Percentiles rank a stretch among this genome's conserved stretches.
These are phyloP conservation scores for Bombyx huttoni DNA, from an alignment of 2,888 invertebrate species.

Conservation along the genomic window DNA sequence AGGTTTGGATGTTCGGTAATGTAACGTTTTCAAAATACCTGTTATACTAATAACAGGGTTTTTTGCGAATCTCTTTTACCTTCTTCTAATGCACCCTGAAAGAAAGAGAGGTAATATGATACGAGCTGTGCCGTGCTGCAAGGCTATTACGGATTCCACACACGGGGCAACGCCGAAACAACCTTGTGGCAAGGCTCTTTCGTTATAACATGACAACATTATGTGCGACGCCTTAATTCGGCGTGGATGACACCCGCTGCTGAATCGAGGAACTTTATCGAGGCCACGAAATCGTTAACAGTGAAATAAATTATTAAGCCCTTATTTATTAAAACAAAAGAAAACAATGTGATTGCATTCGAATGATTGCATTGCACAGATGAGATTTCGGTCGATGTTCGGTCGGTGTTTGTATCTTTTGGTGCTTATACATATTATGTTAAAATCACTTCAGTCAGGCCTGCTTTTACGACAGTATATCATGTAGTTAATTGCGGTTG, in stretches of 20 bases:
- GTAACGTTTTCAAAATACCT: background rate
- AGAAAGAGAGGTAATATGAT: conserved; percentile 9
- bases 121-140: conserved; percentile 21
- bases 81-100: conserved; percentile 5
- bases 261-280: conserved; percentile 4
- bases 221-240: conserved; percentile 17
- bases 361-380: too few relatives aligned
- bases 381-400: too few relatives aligned
- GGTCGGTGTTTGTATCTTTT: too few relatives aligned
- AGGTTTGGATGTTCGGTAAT: background rate
- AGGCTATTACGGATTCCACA: conserved; percentile 50
- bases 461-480: too few relatives aligned
- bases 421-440: too few relatives aligned
- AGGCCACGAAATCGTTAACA: conserved; percentile 5
- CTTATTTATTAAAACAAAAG: too few relatives aligned
- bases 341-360: too few relatives aligned
- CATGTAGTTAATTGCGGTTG: too few relatives aligned
- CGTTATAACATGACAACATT: conserved; percentile 29
- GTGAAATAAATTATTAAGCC: background rate
- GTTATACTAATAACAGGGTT: background rate
- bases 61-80: conserved; percentile 13
- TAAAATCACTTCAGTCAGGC: too few relatives aligned
- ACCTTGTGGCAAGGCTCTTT: conserved; percentile 60
- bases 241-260: conserved; percentile 3
- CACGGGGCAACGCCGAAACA: conserved; percentile 42